Evolutionary conservation across 1,140 invertebrate species (phyloP), one percentile per base, ranked within the genome.

Genomic region (Camponotus floridanus): DNA sequence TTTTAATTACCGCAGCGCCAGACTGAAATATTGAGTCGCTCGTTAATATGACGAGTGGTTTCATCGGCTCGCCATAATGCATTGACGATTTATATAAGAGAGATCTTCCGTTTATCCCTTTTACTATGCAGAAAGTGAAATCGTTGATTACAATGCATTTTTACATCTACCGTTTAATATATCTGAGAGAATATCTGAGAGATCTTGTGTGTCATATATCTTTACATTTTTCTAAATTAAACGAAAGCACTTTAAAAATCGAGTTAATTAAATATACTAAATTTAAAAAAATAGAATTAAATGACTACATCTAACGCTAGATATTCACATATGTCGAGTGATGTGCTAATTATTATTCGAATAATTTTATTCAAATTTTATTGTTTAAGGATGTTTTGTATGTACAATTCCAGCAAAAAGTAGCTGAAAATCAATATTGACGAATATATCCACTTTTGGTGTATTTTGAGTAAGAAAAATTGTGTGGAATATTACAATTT

Each of bases 1-100:
- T 83, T 83, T 83, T 83, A 48, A 74, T 83, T 83, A 83, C 68
- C 45, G 18, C 51, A 57, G 45, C n/a, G 57, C 78, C 39, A 81
- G 68, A 83, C 79, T 83, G 55, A 59, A 55, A 83, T 83, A 83
- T 73, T 71, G 68, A 74, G 21, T 57, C 78, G 45, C 51, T 68
- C 36, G 31, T 15, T 57, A 73, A 74, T 74, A 74, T 62, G 39
- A 80, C 45, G 67, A 21, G 26, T n/a, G 51, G 78, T 11, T 81
- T 71, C 31, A 81, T 81, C 51, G 33, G 79, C 39, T 73, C 79
- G 79, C 18, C 55, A 48, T 83, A 83, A 61, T 83, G 55, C 79
- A 83, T 81, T 26, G 45, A 5, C 45, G 36, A 73, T 83, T 83
- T 83, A 61, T 59, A 59, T 71, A 74, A 61, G 42, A 9, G 39